Conservation (phyloP, 2,797 vertebrate genomes). For the Coracias cyanogaster region DNA sequence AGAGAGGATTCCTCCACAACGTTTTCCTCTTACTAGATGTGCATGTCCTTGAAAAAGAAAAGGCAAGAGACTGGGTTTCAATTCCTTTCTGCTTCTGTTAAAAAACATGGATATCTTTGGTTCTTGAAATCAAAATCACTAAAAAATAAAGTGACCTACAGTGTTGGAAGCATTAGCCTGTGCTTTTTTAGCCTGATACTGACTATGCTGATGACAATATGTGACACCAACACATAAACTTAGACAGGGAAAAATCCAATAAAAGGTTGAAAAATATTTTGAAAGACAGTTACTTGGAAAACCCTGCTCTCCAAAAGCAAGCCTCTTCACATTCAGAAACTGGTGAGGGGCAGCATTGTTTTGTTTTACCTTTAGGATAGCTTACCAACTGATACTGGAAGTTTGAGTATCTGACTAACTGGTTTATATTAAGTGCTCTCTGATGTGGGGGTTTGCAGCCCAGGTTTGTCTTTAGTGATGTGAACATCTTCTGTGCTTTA, state of each 20-base stretch:
- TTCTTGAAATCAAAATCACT: background rate
- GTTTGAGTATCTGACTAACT: background rate
- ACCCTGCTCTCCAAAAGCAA: background rate
- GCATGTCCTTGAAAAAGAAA: background rate
- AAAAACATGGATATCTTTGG: background rate
- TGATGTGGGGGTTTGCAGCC: background rate
- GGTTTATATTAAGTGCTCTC: background rate
- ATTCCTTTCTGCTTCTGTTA: background rate
- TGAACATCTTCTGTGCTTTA: background rate
- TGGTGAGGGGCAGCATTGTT: fast-evolving
- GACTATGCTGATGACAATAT: background rate
- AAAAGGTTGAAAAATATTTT: background rate
- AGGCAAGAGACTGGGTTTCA: background rate
- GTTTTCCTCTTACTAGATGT: background rate
- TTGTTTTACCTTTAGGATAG: background rate
- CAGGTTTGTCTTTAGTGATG: background rate
- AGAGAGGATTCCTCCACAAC: background rate
- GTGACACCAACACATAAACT: background rate
- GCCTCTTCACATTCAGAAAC: background rate
- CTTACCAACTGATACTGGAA: background rate
- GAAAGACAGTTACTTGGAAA: background rate
- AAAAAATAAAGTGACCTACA: background rate
- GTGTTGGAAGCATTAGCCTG: background rate
- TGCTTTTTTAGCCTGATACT: background rate
- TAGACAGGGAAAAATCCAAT: background rate